phyloP scores from a whole-genome alignment of 2,797 vertebrate genomes.

The Pseudocheirus occidentalis region DNA sequence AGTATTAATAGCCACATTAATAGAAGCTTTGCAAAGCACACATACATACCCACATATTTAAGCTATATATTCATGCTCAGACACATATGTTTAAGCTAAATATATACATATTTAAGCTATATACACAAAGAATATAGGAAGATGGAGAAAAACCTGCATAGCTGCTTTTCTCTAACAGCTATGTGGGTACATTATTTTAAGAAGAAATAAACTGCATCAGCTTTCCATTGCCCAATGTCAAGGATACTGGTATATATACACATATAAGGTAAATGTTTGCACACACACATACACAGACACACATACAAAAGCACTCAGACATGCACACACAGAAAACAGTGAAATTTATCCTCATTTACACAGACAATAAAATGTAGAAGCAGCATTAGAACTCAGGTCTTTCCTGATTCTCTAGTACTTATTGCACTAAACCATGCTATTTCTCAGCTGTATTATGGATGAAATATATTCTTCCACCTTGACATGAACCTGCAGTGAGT shows the following conservation, averaged over 20 bases:
- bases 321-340: not conserved
- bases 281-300: not conserved
- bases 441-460: not conserved
- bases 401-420: not conserved
- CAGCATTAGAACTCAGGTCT: not conserved
- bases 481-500: not conserved
- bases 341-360: not conserved
- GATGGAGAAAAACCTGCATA: too few relatives aligned
- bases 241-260: not conserved
- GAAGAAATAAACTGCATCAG: too few relatives aligned
- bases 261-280: not conserved
- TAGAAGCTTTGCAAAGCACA: not conserved
- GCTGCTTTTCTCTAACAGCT: too few relatives aligned
- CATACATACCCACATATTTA: not conserved
- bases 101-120: not conserved
- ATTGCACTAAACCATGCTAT: not conserved
- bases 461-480: not conserved
- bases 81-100: not conserved
- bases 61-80: not conserved
- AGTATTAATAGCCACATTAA: not conserved
- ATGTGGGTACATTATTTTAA: too few relatives aligned
- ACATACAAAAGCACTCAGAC: too few relatives aligned
- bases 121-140: too few relatives aligned
- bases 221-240: too few relatives aligned
- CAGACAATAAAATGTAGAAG: not conserved